Conservation (phyloP, 1,140 invertebrate genomes). For the Uloborus diversus region DNA sequence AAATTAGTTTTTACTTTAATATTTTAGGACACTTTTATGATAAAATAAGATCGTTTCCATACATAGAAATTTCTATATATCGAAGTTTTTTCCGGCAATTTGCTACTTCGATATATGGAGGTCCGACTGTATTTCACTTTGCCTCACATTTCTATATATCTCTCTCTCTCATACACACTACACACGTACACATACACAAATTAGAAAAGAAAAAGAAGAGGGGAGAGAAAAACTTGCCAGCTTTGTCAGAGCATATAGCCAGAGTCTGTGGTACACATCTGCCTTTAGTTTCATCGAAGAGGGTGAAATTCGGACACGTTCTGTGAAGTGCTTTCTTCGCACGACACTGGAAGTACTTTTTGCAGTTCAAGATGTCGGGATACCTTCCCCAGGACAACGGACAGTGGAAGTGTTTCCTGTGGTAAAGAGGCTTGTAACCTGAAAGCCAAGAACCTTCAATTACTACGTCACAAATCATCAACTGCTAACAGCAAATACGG, state of each 20-base stretch:
- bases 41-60: no score
- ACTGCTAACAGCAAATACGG: background rate
- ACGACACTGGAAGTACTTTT: conserved; percentile 4
- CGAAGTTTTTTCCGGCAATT: no score
- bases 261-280: background rate
- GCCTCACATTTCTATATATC: background rate
- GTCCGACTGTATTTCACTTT: no score
- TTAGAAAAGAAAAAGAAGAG: background rate
- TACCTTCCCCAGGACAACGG: conserved; percentile 14
- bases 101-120: no score
- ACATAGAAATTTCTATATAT: no score
- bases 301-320: background rate
- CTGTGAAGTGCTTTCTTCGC: background rate
- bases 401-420: conserved; percentile 10
- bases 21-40: no score
- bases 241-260: conserved; percentile 5
- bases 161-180: background rate
- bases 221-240: background rate
- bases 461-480: background rate
- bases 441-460: background rate
- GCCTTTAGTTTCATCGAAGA: conserved; percentile 14
- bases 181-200: background rate
- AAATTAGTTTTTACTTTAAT: no score
- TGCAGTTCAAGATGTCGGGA: background rate
- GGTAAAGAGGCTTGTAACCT: background rate